A percentile compares a stretch with the other conserved stretches of the same genome.
Conservation (phyloP, 2,888 invertebrate genomes). For the Formica aserva region DNA sequence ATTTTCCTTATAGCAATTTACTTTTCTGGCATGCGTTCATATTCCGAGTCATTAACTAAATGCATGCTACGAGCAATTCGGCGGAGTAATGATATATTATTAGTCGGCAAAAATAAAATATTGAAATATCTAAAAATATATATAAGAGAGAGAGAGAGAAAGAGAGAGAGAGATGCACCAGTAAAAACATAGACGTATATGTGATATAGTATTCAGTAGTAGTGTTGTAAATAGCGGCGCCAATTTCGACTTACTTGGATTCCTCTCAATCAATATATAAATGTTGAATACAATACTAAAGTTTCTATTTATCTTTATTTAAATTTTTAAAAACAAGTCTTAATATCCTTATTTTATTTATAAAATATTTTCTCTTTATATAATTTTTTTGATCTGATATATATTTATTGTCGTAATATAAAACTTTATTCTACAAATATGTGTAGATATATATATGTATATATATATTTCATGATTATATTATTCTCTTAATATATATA, state of each 20-base stretch:
- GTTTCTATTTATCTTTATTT: neutral
- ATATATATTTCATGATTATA: neutral
- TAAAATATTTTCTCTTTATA: neutral
- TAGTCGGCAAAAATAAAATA: neutral
- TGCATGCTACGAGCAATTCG: neutral
- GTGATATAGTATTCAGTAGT: too few species aligned
- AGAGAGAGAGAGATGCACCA: neutral
- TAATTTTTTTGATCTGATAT: neutral
- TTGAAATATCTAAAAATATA: neutral
- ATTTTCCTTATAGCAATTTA: conserved; percentile 8
- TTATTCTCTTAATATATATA: neutral
- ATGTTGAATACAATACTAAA: neutral
- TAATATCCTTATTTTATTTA: neutral
- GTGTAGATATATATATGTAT: too few species aligned
- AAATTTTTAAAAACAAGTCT: neutral
- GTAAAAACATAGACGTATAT: neutral
- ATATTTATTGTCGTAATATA: neutral
- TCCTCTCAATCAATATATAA: neutral
- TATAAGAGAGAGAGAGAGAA: neutral
- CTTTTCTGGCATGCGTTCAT: neutral
- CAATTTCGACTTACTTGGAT: neutral
- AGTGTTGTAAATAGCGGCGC: too few species aligned
- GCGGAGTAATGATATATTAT: neutral
- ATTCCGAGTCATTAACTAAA: neutral
- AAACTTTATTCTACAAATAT: neutral